Evolutionary conservation across 2,113 vertebrate species (phyloP).

Genomic region (Chionodraco myersi): DNA sequence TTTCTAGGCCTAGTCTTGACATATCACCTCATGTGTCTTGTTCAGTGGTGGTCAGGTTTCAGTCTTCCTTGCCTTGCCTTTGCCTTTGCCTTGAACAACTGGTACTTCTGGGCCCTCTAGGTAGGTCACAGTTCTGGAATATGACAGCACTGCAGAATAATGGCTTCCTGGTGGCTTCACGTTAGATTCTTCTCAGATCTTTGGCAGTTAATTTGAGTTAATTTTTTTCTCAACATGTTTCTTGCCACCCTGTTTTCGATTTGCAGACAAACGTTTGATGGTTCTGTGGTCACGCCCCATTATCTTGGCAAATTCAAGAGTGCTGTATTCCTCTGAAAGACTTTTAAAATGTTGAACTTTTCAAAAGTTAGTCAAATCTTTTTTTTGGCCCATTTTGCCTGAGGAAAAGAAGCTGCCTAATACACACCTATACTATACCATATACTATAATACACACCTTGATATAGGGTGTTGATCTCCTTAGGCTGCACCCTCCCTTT

Average conservation of each 20-base stretch:
- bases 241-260: constrained; percentile 6
- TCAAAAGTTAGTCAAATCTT: background rate
- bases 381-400: constrained; percentile 10
- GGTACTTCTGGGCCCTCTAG: too few relatives aligned
- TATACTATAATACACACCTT: too few relatives aligned
- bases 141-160: too few relatives aligned
- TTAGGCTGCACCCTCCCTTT: too few relatives aligned
- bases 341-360: constrained; percentile 8
- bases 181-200: too few relatives aligned
- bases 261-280: background rate
- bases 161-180: too few relatives aligned
- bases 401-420: too few relatives aligned
- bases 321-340: background rate
- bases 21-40: constrained; percentile 6
- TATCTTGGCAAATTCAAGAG: background rate
- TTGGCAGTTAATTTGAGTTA: background rate
- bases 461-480: too few relatives aligned
- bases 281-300: background rate
- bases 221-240: background rate
- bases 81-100: too few relatives aligned
- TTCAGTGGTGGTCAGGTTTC: background rate
- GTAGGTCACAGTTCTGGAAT: too few relatives aligned
- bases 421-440: too few relatives aligned
- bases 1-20: background rate
- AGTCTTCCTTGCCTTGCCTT: background rate